These are phyloP conservation scores for Celastrina argiolus DNA, from an alignment of 2,888 invertebrate genomes.

Conservation along the genomic window DNA sequence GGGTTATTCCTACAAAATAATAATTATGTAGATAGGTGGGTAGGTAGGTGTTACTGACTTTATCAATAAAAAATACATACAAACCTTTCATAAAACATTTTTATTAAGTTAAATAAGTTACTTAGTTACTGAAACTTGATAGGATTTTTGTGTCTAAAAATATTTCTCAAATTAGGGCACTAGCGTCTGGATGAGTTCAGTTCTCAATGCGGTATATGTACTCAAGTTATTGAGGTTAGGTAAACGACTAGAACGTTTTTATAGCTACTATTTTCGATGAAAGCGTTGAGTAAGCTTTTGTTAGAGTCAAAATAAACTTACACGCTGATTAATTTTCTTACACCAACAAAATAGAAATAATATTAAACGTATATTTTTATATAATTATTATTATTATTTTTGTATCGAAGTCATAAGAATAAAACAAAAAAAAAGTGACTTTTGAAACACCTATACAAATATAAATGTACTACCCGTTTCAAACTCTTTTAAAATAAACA, in stretches of 20 bases:
- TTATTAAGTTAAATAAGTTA: too few species aligned
- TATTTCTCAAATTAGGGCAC: constrained; percentile 25
- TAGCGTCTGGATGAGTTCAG: constrained; percentile 25
- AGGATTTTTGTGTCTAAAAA: constrained; percentile 11
- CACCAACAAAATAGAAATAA: too few species aligned
- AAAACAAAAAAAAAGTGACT: too few species aligned
- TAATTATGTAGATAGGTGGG: too few species aligned
- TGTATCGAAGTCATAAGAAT: too few species aligned
- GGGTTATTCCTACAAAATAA: too few species aligned
- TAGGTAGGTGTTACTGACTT: too few species aligned
- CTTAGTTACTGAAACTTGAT: not conserved
- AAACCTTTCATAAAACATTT: too few species aligned
- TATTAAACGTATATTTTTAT: not conserved
- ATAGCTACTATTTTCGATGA: constrained; percentile 10
- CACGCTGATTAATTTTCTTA: too few species aligned
- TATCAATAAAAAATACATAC: too few species aligned
- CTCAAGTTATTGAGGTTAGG: constrained; percentile 29
- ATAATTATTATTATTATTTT: too few species aligned
- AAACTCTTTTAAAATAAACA: not conserved
- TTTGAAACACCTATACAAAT: not conserved
- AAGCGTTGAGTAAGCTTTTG: not conserved
- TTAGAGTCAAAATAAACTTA: not conserved
- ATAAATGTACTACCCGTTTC: too few species aligned
- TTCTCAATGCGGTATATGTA: constrained; percentile 19
- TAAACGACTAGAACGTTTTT: constrained; percentile 24